Conservation (phyloP, 2,888 invertebrate genomes). For the Caenorhabditis sulstoni region DNA sequence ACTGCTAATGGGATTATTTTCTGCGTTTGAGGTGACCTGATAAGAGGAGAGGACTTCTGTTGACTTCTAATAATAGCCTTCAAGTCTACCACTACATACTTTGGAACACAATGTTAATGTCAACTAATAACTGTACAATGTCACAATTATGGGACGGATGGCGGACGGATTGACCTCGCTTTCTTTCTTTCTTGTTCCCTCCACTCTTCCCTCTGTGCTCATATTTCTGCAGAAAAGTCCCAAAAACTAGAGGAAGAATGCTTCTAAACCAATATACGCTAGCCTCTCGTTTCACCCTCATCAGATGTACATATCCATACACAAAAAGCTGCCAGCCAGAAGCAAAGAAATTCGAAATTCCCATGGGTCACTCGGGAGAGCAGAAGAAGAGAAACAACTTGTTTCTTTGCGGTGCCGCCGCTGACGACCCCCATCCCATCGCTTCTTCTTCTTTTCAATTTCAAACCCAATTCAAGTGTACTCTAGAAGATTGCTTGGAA, state of each 20-base stretch:
- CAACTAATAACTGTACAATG: conserved; percentile 53
- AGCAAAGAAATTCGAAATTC: conserved; percentile 22
- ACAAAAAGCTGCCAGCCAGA: conserved; percentile 10
- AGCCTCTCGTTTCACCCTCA: conserved; percentile 35
- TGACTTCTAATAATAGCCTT: neutral
- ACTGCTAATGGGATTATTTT: conserved; percentile 49
- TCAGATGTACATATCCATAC: conserved; percentile 35
- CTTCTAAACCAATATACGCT: conserved; percentile 18
- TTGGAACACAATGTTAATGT: conserved; percentile 34
- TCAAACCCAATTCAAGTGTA: conserved; percentile 52
- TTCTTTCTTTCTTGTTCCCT: too few species aligned
- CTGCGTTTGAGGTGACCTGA: conserved; percentile 5
- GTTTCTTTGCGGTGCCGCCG: conserved; percentile 38
- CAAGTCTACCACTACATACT: neutral
- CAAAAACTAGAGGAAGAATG: neutral
- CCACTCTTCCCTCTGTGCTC: conserved; percentile 7
- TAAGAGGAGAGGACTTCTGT: neutral
- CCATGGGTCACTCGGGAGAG: conserved; percentile 38
- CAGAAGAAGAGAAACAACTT: conserved; percentile 45
- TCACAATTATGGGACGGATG: conserved; percentile 16
- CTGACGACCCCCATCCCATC: conserved; percentile 16
- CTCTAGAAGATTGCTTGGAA: conserved; percentile 46
- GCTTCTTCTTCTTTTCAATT: conserved; percentile 51
- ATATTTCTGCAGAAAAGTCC: conserved; percentile 14
- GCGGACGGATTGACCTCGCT: conserved; percentile 12